A percentile compares a stretch with the other conserved stretches of the same genome.
Evolutionary conservation across 2,888 invertebrate genomes (phyloP).

Genomic region (Brachypalpus laphriformis): DNA sequence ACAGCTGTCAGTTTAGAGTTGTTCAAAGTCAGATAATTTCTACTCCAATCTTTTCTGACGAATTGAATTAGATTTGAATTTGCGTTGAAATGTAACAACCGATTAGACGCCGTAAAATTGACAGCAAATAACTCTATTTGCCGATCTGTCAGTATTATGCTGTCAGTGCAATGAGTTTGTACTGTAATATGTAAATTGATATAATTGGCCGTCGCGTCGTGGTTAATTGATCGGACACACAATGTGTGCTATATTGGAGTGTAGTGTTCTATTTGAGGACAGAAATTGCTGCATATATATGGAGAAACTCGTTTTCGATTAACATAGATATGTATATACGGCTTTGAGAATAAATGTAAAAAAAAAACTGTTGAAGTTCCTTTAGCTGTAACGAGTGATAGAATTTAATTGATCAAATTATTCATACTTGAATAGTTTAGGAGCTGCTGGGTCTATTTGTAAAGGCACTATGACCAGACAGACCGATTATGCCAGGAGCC

Average conservation of each 20-base stretch:
- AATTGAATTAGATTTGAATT: conserved; percentile 7
- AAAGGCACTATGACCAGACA: too few species aligned
- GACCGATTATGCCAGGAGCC: too few species aligned
- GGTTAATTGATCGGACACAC: conserved; percentile 13
- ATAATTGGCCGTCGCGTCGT: conserved; percentile 30
- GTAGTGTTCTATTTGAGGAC: conserved; percentile 7
- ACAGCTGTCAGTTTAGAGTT: background rate
- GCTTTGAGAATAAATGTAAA: background rate
- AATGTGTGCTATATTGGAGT: background rate
- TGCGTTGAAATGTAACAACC: conserved; percentile 2
- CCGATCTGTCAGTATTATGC: conserved; percentile 41
- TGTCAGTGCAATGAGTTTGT: conserved; percentile 20
- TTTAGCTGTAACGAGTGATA: too few species aligned
- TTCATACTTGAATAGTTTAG: too few species aligned
- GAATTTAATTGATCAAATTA: too few species aligned
- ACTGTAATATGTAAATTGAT: conserved; percentile 24
- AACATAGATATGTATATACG: background rate
- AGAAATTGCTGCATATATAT: background rate
- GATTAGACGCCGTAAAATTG: conserved; percentile 2
- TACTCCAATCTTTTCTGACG: background rate
- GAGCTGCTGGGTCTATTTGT: too few species aligned
- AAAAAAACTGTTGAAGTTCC: too few species aligned
- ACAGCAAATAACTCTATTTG: conserved; percentile 51
- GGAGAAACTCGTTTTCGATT: conserved; percentile 5
- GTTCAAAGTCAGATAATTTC: background rate